A percentile compares a stretch with the other conserved stretches of the same genome.
Conservation (phyloP, 2,888 invertebrate species). For the Lobophora halterata region DNA sequence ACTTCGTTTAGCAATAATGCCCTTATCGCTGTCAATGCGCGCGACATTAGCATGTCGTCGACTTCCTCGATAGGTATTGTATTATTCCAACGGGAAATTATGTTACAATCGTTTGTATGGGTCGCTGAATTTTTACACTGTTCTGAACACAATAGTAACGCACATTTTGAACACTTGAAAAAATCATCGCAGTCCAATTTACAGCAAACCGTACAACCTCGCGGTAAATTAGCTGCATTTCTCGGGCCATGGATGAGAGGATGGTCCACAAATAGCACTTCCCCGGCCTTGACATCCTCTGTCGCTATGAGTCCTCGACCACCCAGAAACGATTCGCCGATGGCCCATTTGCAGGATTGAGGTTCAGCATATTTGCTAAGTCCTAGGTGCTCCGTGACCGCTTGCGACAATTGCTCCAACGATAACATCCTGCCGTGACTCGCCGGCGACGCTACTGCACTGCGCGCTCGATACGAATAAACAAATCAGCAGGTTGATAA, state of each 20-base stretch:
- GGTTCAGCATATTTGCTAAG: slow-evolving; percentile 46
- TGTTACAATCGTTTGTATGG: slow-evolving; percentile 84
- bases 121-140: slow-evolving; percentile 80
- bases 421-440: slow-evolving; percentile 75
- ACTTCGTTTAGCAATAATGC: slow-evolving; percentile 62
- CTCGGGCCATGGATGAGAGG: slow-evolving; percentile 87
- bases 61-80: slow-evolving; percentile 67
- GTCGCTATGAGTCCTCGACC: slow-evolving; percentile 88
- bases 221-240: slow-evolving; percentile 71
- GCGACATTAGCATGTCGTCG: slow-evolving; percentile 57
- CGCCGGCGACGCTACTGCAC: slow-evolving; percentile 68
- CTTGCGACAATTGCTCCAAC: slow-evolving; percentile 73
- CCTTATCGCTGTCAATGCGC: slow-evolving; percentile 63
- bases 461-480: slow-evolving; percentile 64
- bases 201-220: slow-evolving; percentile 85
- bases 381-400: slow-evolving; percentile 70
- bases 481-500: slow-evolving; percentile 71
- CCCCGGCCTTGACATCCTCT: slow-evolving; percentile 83
- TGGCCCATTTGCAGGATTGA: slow-evolving; percentile 77
- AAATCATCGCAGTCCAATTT: slow-evolving; percentile 63
- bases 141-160: slow-evolving; percentile 85
- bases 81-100: slow-evolving; percentile 80
- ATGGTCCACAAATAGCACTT: slow-evolving; percentile 85
- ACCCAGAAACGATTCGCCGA: slow-evolving; percentile 81
- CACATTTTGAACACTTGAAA: slow-evolving; percentile 83